Base-by-base conservation (phyloP, 2,797 vertebrate genomes). In the Phaenicophaeus curvirostris region DNA sequence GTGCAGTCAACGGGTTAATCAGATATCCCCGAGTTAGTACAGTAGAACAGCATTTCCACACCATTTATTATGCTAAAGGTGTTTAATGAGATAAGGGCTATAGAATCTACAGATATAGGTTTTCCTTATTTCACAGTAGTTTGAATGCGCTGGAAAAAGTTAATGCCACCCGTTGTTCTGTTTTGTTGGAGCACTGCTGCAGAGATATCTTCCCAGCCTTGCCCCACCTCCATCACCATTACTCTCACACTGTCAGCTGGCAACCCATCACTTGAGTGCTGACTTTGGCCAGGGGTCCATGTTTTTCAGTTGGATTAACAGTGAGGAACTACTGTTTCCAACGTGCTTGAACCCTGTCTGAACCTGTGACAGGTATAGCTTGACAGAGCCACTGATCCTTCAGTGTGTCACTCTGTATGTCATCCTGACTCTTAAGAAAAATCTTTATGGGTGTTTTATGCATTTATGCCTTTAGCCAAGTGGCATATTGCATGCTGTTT, bases 381-480 rank as follows among this genome's bases (percentile, higher is more conserved):
- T 23, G 55, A 35, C 41, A 57, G n/a, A 73, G 66, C 44, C 72
- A 53, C 42, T 14, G 27, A 72, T 62, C 62, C 62, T 81, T 58
- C 69, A 74, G 44, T 11, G 3, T 19, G 35, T 90, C 59, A 37
- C 25, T 44, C 61, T 0, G 0, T 3, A 8, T 46, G 27, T 74
- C 71, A 54, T 69, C 42, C 25, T 0, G 2, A 46, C 55, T 62
- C 50, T 30, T 51, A 39, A 48, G 62, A 76, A 88, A 75, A 87
- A 68, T 61, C 66, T 74, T 88, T 28, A 68, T 54, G 3, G 4
- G 16, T 13, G 12, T 27, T 5, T n/a, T 31, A n/a, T 53, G 23
- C 25, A 7, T 80, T 79, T 71, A 30, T 73, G 41, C 67, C 23
- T 53, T 82, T 27, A 37, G 50, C 37, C 41, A 13, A 33, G 66